A percentile compares a stretch with the other conserved stretches of the same genome.
These are phyloP conservation scores for Carapus acus DNA, from an alignment of 2,797 vertebrate genomes.

Conservation along the genomic window DNA sequence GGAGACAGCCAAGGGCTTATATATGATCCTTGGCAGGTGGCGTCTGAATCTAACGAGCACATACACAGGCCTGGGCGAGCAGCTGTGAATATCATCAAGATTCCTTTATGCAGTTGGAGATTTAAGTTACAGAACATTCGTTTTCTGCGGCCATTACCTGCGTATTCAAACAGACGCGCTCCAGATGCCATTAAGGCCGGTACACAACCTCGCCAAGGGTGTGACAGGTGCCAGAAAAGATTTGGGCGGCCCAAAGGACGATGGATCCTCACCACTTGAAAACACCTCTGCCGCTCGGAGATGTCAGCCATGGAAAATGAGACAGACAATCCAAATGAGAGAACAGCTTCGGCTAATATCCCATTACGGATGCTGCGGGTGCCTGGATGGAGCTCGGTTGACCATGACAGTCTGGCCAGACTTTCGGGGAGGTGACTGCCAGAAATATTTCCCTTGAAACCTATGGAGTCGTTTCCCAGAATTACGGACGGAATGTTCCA, in stretches of 20 bases:
- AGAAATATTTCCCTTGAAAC: constrained; percentile 44
- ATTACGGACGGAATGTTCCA: constrained; percentile 14
- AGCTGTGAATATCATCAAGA: constrained; percentile 56
- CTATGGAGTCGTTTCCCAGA: constrained; percentile 32
- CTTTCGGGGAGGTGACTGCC: constrained; percentile 41
- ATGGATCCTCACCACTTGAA: constrained; percentile 37
- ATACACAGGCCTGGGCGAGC: constrained; percentile 54
- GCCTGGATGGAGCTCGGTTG: constrained; percentile 51
- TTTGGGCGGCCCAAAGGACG: constrained; percentile 59
- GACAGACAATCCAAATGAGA: constrained; percentile 65
- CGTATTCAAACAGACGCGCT: constrained; percentile 25
- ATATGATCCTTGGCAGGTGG: constrained; percentile 36
- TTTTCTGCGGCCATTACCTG: constrained; percentile 52
- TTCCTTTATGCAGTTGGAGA: constrained; percentile 34
- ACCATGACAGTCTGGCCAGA: constrained; percentile 36
- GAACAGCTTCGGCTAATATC: constrained; percentile 67
- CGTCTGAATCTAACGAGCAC: constrained; percentile 56
- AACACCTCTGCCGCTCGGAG: constrained; percentile 53
- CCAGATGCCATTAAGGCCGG: constrained; percentile 42
- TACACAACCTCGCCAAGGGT: constrained; percentile 56
- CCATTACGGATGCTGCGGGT: constrained; percentile 58
- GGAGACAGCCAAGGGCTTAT: constrained; percentile 36
- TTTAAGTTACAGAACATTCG: constrained; percentile 47
- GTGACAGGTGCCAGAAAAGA: constrained; percentile 68
- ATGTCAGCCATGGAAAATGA: constrained; percentile 70